phyloP scores from a whole-genome alignment of 1,140 invertebrate genomes.

The Leptoteleia sp. region DNA sequence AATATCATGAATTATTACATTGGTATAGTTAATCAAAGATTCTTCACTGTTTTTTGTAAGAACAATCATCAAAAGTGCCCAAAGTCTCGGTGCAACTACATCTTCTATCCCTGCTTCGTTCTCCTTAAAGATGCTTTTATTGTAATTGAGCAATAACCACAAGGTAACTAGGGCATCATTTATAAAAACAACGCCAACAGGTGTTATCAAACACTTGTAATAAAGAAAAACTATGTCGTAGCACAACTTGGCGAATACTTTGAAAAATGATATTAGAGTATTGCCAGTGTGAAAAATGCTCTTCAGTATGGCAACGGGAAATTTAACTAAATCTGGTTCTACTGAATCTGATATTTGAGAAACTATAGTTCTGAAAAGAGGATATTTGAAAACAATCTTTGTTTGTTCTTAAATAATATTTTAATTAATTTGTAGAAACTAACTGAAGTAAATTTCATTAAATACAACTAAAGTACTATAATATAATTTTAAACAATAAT shows the following conservation, averaged over 20 bases:
- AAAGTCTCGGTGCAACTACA: slow-evolving; percentile 53
- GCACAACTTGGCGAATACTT: slow-evolving; percentile 63
- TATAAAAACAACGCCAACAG: slow-evolving; percentile 57
- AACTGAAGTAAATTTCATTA: too few species aligned
- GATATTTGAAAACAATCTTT: not conserved
- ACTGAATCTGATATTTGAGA: slow-evolving; percentile 22
- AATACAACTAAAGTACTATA: too few species aligned
- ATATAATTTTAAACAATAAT: too few species aligned
- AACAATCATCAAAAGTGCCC: slow-evolving; percentile 48
- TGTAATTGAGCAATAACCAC: slow-evolving; percentile 55
- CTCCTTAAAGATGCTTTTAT: slow-evolving; percentile 52
- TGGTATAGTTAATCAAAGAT: slow-evolving; percentile 32
- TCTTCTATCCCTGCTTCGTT: slow-evolving; percentile 51
- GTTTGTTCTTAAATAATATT: too few species aligned
- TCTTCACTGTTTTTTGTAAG: slow-evolving; percentile 43
- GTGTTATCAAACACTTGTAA: slow-evolving; percentile 37
- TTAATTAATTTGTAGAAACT: too few species aligned
- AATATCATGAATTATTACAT: slow-evolving; percentile 43
- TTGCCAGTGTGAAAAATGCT: slow-evolving; percentile 53
- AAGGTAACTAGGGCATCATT: slow-evolving; percentile 56
- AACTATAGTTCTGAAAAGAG: slow-evolving; percentile 56
- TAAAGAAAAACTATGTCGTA: slow-evolving; percentile 64
- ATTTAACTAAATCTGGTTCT: slow-evolving; percentile 16
- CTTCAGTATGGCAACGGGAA: slow-evolving; percentile 56
- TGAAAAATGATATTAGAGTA: slow-evolving; percentile 38